Percentiles rank a stretch among this genome's conserved stretches.
These are phyloP conservation scores for Cheilosia pagana DNA, from an alignment of 2,888 invertebrate genomes.

Conservation along the genomic window DNA sequence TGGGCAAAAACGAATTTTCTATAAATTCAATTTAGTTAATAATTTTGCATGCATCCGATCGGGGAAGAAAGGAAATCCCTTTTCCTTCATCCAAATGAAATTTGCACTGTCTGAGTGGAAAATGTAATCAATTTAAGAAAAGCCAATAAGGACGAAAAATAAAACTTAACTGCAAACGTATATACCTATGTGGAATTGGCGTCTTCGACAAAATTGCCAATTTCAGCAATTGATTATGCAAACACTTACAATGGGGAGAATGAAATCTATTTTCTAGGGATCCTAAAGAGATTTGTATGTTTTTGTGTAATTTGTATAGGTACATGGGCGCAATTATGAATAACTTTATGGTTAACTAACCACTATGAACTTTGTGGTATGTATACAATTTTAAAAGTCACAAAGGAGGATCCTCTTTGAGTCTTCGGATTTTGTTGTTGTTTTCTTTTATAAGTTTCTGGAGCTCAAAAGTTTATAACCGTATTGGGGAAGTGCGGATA, in stretches of 20 bases:
- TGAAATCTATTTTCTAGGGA: too few relatives aligned
- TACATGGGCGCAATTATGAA: too few relatives aligned
- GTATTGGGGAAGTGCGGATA: too few relatives aligned
- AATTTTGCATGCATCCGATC: slow-evolving; percentile 41
- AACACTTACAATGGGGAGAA: neutral
- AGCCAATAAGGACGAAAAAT: neutral
- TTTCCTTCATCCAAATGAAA: slow-evolving; percentile 40
- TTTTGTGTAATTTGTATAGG: too few relatives aligned
- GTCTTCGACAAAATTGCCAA: slow-evolving; percentile 8
- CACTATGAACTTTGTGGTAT: too few relatives aligned
- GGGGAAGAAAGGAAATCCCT: slow-evolving; percentile 53
- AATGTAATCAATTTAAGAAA: slow-evolving; percentile 38
- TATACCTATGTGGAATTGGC: neutral
- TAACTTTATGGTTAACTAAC: too few relatives aligned
- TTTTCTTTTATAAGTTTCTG: too few relatives aligned
- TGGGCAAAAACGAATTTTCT: slow-evolving; percentile 49
- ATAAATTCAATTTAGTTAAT: slow-evolving; percentile 67
- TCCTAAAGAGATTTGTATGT: too few relatives aligned
- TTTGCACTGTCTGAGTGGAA: slow-evolving; percentile 62
- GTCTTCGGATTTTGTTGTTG: too few relatives aligned
- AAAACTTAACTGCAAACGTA: neutral
- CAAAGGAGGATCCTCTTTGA: too few relatives aligned
- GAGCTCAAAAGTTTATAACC: too few relatives aligned
- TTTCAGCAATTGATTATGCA: neutral
- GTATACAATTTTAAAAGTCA: too few relatives aligned